These are phyloP conservation scores for Dolichoris vasculosae DNA, from an alignment of 1,140 invertebrate genomes.

Conservation along the genomic window DNA sequence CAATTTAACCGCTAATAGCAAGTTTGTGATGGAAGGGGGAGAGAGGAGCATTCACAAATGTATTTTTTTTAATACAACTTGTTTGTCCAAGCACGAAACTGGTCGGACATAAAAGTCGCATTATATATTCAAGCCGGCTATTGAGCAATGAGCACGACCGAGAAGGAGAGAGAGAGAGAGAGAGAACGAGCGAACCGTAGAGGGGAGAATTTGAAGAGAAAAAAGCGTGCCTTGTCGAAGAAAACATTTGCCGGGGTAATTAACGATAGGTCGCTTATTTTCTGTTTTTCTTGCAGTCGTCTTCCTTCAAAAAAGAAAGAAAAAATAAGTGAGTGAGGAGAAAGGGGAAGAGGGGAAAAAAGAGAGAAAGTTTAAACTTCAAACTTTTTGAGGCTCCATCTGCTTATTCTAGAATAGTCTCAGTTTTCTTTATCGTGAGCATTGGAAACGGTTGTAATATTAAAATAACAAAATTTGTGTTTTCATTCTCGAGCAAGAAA, in stretches of 20 bases:
- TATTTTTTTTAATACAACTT: conserved; percentile 42
- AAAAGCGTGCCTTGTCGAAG: conserved; percentile 28
- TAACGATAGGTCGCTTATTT: conserved; percentile 37
- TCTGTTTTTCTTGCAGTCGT: conserved; percentile 23
- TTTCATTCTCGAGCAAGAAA: not conserved
- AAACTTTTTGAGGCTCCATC: not conserved
- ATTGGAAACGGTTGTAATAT: not conserved
- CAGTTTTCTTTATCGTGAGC: conserved; percentile 1
- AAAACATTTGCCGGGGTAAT: conserved; percentile 34
- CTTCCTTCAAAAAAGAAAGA: not conserved
- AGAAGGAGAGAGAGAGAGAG: conserved; percentile 19
- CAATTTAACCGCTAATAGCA: conserved; percentile 14
- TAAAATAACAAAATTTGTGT: conserved; percentile 28
- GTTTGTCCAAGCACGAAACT: conserved; percentile 48
- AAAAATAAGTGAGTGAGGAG: not conserved
- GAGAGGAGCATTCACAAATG: conserved; percentile 12
- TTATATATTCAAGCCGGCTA: conserved; percentile 30
- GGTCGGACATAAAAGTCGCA: conserved; percentile 33
- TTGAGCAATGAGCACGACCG: conserved; percentile 26
- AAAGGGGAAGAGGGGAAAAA: not conserved
- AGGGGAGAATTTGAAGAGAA: conserved; percentile 9
- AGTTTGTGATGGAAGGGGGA: not conserved
- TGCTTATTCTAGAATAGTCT: conserved; percentile 22
- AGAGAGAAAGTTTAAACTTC: not conserved
- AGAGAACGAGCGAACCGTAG: too few relatives aligned